phyloP scores from a whole-genome alignment of 2,888 invertebrate species.

The Microctonus aethiopoides region DNA sequence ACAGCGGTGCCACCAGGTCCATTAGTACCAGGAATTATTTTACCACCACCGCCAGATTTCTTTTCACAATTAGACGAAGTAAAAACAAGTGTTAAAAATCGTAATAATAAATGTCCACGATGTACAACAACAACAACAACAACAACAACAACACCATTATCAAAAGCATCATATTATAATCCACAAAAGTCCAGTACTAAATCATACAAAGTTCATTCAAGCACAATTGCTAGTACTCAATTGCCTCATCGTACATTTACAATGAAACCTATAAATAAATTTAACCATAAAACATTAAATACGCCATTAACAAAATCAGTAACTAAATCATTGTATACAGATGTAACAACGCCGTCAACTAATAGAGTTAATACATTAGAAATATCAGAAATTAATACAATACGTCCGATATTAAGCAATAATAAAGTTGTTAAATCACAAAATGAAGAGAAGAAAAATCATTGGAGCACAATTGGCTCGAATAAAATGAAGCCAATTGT shows the following conservation, averaged over 20 bases:
- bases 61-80: conserved; percentile 77
- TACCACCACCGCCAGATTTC: conserved; percentile 90
- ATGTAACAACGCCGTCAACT: conserved; percentile 50
- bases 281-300: conserved; percentile 63
- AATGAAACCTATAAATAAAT: conserved; percentile 36
- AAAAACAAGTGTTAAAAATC: conserved; percentile 55
- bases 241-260: conserved; percentile 31
- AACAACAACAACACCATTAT: conserved; percentile 40
- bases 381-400: conserved; percentile 44
- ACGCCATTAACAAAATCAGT: conserved; percentile 44
- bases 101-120: conserved; percentile 50
- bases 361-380: conserved; percentile 41
- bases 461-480: conserved; percentile 64
- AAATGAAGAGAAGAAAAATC: conserved; percentile 56
- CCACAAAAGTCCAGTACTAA: conserved; percentile 53
- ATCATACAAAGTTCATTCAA: conserved; percentile 43
- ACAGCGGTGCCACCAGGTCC: conserved; percentile 84
- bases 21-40: conserved; percentile 86
- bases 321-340: conserved; percentile 40
- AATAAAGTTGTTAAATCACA: conserved; percentile 59
- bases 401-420: conserved; percentile 42
- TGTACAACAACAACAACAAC: conserved; percentile 50
- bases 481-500: conserved; percentile 74
- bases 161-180: conserved; percentile 47
- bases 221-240: conserved; percentile 6